Evolutionary conservation across 2,888 invertebrate genomes (phyloP).

Genomic region (Unio pictorum): DNA sequence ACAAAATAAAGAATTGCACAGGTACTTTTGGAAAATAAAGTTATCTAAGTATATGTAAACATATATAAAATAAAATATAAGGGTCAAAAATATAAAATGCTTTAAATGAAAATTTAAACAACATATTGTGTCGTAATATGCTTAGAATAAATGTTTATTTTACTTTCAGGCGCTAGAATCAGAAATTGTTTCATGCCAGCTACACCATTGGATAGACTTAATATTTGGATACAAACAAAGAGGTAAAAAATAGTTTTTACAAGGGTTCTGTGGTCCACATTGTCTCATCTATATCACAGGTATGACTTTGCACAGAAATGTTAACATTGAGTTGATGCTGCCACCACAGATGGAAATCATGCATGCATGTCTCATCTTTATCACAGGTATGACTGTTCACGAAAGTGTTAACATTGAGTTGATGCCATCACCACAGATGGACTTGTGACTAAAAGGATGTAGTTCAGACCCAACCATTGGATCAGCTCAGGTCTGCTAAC

Average conservation of each 20-base stretch:
- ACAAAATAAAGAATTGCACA: too few species aligned
- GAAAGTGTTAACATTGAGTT: not conserved
- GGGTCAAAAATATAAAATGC: too few species aligned
- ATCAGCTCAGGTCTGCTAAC: too few species aligned
- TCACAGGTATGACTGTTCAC: too few species aligned
- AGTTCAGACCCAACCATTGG: too few species aligned
- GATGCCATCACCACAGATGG: too few species aligned
- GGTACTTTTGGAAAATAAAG: too few species aligned
- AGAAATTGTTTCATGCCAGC: constrained; percentile 98
- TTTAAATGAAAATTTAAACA: too few species aligned
- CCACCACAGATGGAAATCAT: not conserved
- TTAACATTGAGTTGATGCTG: not conserved
- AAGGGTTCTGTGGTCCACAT: not conserved
- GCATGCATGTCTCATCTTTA: not conserved
- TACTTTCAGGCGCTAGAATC: constrained; percentile 89
- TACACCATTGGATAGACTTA: constrained; percentile 99
- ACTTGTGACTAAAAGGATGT: too few species aligned
- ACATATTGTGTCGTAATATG: not conserved
- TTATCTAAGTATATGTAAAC: too few species aligned
- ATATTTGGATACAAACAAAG: constrained; percentile 99
- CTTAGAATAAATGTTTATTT: not conserved
- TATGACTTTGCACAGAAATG: not conserved
- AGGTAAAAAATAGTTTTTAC: constrained; percentile 76
- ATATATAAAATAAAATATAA: too few species aligned
- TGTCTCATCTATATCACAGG: not conserved